Evolutionary conservation across 2,888 invertebrate genomes (phyloP).

Genomic region (Taphrorychus bicolor): DNA sequence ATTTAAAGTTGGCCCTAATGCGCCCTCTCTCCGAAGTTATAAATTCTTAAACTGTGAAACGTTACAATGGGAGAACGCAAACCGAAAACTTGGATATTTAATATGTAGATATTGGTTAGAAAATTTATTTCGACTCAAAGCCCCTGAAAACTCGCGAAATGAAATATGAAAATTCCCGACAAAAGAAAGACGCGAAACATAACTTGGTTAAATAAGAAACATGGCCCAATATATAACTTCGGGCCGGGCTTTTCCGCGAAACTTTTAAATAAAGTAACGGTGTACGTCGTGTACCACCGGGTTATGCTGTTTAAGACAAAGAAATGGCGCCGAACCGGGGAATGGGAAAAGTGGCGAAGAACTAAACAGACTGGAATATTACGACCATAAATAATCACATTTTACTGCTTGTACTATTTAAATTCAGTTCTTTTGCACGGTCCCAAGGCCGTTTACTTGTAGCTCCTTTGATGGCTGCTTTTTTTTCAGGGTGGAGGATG

Average conservation of each 20-base stretch:
- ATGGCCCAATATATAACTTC: slow-evolving; percentile 11
- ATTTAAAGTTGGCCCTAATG: background rate
- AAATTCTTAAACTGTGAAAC: background rate
- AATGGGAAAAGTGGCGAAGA: slow-evolving; percentile 1
- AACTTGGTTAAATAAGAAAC: slow-evolving; percentile 12
- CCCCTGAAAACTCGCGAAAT: slow-evolving; percentile 2
- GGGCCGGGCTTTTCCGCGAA: background rate
- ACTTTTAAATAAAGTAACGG: slow-evolving; percentile 21
- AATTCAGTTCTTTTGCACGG: too few relatives aligned
- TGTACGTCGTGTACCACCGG: slow-evolving; percentile 18
- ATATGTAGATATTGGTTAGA: background rate
- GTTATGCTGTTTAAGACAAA: slow-evolving; percentile 15
- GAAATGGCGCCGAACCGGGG: background rate
- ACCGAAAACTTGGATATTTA: background rate
- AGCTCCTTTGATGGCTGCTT: too few relatives aligned
- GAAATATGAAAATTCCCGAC: slow-evolving; percentile 6
- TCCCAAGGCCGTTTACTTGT: too few relatives aligned
- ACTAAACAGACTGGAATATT: slow-evolving; percentile 5
- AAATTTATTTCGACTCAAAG: background rate
- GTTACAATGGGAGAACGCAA: background rate
- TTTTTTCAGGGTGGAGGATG: too few relatives aligned
- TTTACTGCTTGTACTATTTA: background rate
- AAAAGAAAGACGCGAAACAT: background rate
- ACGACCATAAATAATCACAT: slow-evolving; percentile 7
- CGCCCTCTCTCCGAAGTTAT: background rate